Base-by-base conservation (phyloP, 2,797 vertebrate genomes). In the Taenioides sp. region DNA sequence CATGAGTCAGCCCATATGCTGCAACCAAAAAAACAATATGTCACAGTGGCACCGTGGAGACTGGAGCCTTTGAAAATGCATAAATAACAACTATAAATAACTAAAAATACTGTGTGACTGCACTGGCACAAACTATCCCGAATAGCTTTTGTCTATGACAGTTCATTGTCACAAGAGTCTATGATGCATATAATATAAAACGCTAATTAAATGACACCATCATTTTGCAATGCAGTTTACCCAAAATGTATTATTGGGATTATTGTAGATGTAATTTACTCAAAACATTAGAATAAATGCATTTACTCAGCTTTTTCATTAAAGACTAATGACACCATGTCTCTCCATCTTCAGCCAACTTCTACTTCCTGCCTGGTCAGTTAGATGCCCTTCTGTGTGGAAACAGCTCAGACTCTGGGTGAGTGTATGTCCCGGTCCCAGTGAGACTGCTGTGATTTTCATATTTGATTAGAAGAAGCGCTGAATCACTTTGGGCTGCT, bases 321-420 rank as follows among this genome's bases (percentile, higher is more conserved):
- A 63, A 62, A 40, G 20, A 40, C 61, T 23, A 47, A 47, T 43
- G 1, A 64, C n/a, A 17, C n/a, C 11, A 43, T 49, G 43, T 65
- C 43, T 65, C 71, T 83, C 78, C 86, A 79, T 71, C 84, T 54
- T 67, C 79, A 99, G 98, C 96, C 71, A 99, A 99, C 93, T 99
- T 97, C 93, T 99, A 98, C 91, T 92, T 84, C 70, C 82, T 96
- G 81, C 95, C 96, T 72, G 95, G 95, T 5, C 94, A 95, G 85
- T 25, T 93, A 2, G 98, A 99, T 84, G 96, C 96, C 90, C 94
- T 99, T 77, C 94, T 99, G 72, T 99, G 98, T 92, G 98, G 98
- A 69, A 99, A 99, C 93, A 96, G 97, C 91, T 97, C 97, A 0
- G 98, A 99, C 84, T 97, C 98, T 72, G 98, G 98, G 98, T 99